phyloP scores from a whole-genome alignment of 2,888 invertebrate species.

The Chalcosyrphus nemorum region DNA sequence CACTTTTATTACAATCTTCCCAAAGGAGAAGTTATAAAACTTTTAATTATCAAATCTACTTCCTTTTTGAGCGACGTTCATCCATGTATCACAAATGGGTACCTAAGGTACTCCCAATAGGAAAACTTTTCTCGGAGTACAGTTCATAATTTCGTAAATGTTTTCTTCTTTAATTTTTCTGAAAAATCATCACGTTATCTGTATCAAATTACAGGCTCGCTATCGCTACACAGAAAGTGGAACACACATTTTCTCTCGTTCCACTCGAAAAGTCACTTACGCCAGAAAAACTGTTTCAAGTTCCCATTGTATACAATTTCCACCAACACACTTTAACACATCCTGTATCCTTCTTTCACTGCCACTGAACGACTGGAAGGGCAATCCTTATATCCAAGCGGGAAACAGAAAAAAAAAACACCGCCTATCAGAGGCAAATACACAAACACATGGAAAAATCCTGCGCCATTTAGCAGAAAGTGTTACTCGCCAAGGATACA shows the following conservation, averaged over 20 bases:
- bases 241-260: constrained; percentile 56
- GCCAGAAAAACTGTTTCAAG: constrained; percentile 70
- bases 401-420: constrained; percentile 14
- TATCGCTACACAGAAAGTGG: constrained; percentile 61
- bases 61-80: constrained; percentile 28
- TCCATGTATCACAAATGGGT: background rate
- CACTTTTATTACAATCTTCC: background rate
- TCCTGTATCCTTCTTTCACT: constrained; percentile 56
- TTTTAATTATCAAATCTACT: constrained; percentile 58
- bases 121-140: too few relatives aligned
- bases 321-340: constrained; percentile 12
- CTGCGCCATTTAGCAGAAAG: constrained; percentile 60
- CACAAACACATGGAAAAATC: constrained; percentile 35
- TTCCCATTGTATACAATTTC: constrained; percentile 59
- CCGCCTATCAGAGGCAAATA: constrained; percentile 61
- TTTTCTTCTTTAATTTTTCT: constrained; percentile 23
- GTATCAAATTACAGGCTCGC: constrained; percentile 54
- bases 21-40: constrained; percentile 21
- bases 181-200: constrained; percentile 56
- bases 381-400: constrained; percentile 16
- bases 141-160: background rate
- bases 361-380: constrained; percentile 42
- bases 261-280: constrained; percentile 64
- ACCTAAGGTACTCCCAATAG: background rate
- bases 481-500: constrained; percentile 35